These are phyloP conservation scores for Diogma glabrata DNA, from an alignment of 2,888 invertebrate species.

Conservation along the genomic window DNA sequence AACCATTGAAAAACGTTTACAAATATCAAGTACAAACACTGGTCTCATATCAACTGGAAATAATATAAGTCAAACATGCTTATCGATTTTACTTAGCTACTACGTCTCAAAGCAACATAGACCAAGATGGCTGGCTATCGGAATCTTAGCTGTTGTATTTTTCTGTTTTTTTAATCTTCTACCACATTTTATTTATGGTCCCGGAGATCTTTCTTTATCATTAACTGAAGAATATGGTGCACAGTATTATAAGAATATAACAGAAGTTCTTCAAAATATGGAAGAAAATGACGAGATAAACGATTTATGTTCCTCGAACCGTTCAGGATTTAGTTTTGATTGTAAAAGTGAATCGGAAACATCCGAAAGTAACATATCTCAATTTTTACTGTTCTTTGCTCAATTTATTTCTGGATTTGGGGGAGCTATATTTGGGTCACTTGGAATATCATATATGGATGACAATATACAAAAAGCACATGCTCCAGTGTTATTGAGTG, in stretches of 20 bases:
- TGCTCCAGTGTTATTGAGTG: constrained; percentile 45
- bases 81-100: constrained; percentile 40
- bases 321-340: constrained; percentile 9
- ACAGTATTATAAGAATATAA: too few relatives aligned
- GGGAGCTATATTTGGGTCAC: constrained; percentile 50
- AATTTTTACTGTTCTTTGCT: constrained; percentile 50
- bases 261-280: too few relatives aligned
- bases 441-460: constrained; percentile 56
- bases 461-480: constrained; percentile 55
- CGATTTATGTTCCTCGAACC: constrained; percentile 18
- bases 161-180: constrained; percentile 55
- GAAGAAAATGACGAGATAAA: constrained; percentile 35
- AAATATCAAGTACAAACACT: constrained; percentile 41
- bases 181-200: constrained; percentile 57
- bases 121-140: constrained; percentile 42
- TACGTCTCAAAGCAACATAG: constrained; percentile 42
- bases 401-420: constrained; percentile 59
- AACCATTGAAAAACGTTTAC: constrained; percentile 43
- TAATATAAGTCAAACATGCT: constrained; percentile 43
- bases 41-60: constrained; percentile 45
- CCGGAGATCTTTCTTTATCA: constrained; percentile 51
- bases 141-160: constrained; percentile 37
- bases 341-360: too few relatives aligned
- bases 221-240: constrained; percentile 50
- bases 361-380: constrained; percentile 50